phyloP scores from a whole-genome alignment of 2,113 vertebrate genomes.

The Procavia capensis region DNA sequence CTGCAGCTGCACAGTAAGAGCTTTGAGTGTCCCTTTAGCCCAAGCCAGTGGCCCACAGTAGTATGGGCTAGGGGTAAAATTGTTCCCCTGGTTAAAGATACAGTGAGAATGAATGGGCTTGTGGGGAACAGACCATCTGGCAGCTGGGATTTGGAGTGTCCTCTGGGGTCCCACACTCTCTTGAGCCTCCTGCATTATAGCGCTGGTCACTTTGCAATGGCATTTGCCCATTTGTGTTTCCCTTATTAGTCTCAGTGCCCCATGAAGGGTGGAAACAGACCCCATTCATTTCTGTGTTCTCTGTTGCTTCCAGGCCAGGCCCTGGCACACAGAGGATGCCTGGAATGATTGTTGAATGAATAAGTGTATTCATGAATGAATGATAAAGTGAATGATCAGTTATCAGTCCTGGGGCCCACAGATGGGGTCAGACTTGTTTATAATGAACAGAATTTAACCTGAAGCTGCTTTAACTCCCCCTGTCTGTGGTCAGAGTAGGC shows the following conservation, averaged over 20 bases:
- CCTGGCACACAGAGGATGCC: neutral
- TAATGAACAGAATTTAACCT: neutral
- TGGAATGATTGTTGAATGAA: neutral
- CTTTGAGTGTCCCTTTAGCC: accelerated
- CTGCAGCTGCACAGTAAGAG: conserved; percentile 95
- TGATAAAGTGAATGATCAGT: neutral
- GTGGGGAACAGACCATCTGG: too few relatives aligned
- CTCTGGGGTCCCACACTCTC: neutral
- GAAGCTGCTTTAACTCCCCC: neutral
- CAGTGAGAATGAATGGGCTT: neutral
- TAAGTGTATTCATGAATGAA: neutral
- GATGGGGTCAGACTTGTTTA: neutral
- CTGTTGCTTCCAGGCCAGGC: neutral
- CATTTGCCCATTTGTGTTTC: neutral
- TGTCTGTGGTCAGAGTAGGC: neutral
- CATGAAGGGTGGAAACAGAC: neutral
- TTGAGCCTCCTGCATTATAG: neutral
- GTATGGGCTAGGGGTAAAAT: neutral
- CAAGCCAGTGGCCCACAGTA: neutral
- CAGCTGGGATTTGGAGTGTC: neutral
- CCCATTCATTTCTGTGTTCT: neutral
- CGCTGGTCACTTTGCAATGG: neutral
- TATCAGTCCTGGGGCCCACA: neutral
- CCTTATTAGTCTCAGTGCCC: neutral
- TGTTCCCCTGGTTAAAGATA: neutral